phyloP scores from a whole-genome alignment of 2,888 invertebrate species.

The Automeris io region DNA sequence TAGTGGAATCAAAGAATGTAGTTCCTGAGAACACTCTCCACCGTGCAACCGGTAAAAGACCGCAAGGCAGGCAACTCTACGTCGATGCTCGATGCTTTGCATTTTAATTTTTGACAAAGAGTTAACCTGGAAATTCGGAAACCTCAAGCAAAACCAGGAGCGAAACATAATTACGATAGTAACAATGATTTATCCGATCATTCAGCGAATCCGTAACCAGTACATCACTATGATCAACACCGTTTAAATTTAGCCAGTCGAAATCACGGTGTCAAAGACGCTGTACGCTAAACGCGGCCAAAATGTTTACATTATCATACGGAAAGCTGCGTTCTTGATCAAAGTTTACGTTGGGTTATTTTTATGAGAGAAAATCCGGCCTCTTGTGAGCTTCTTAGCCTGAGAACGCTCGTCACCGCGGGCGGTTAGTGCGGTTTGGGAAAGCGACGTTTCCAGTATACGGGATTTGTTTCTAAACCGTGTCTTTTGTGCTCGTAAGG shows the following conservation, averaged over 20 bases:
- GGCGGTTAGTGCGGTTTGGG: conserved; percentile 14
- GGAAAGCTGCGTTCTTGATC: conserved; percentile 44
- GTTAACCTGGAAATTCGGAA: no score
- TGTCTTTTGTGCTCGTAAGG: conserved; percentile 7
- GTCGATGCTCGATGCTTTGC: no score
- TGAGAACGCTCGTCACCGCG: conserved; percentile 6
- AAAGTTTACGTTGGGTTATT: conserved; percentile 44
- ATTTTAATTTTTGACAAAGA: no score
- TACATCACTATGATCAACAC: conserved; percentile 33
- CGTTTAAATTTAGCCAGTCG: conserved; percentile 69
- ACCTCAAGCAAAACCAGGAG: no score
- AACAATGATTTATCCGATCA: conserved; percentile 1
- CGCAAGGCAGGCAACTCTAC: no score
- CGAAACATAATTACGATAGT: no score
- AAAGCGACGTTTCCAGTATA: conserved; percentile 2
- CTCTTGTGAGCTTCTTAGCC: conserved; percentile 18
- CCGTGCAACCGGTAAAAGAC: no score
- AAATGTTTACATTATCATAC: conserved; percentile 35
- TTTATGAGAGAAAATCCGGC: conserved; percentile 50
- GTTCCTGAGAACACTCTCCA: no score
- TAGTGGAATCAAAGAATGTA: no score
- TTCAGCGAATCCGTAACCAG: not conserved
- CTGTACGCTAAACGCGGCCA: conserved; percentile 38
- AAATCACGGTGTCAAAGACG: conserved; percentile 61
- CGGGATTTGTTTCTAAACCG: conserved; percentile 6